Evolutionary conservation across 2,113 vertebrate species (phyloP).

Genomic region (Boleophthalmus pectinirostris): DNA sequence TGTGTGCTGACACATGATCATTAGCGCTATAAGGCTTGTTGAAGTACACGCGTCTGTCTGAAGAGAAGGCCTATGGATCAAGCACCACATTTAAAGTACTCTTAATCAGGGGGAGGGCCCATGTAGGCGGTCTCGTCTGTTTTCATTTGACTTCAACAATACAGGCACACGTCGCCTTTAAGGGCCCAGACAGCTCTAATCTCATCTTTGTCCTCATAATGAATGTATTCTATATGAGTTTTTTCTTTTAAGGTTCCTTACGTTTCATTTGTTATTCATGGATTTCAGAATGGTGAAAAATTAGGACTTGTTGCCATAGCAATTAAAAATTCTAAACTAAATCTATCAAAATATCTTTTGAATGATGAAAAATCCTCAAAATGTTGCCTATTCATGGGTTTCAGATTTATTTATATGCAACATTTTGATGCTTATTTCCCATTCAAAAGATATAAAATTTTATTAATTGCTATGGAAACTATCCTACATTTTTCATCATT

Average conservation of each 20-base stretch:
- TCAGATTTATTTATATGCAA: too few species aligned
- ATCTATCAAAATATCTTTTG: too few species aligned
- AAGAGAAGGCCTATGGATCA: neutral
- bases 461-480: too few species aligned
- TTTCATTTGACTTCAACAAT: conserved; percentile 37
- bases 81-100: conserved; percentile 12
- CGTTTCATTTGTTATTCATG: neutral
- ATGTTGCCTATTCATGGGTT: too few species aligned
- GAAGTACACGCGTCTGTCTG: conserved; percentile 19
- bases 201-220: conserved; percentile 10
- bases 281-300: too few species aligned
- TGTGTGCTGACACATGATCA: conserved; percentile 26
- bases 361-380: too few species aligned
- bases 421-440: too few species aligned
- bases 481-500: too few species aligned
- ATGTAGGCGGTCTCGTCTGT: conserved; percentile 21
- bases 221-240: neutral
- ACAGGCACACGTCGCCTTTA: conserved; percentile 26
- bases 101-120: conserved; percentile 10
- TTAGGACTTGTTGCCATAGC: too few species aligned
- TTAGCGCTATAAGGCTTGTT: conserved; percentile 22
- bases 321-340: too few species aligned
- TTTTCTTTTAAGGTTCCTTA: neutral
- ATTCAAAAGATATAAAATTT: too few species aligned
- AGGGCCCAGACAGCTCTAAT: conserved; percentile 40